Evolutionary conservation across 2,888 invertebrate species (phyloP).

Genomic region (Zonitis immaculata): DNA sequence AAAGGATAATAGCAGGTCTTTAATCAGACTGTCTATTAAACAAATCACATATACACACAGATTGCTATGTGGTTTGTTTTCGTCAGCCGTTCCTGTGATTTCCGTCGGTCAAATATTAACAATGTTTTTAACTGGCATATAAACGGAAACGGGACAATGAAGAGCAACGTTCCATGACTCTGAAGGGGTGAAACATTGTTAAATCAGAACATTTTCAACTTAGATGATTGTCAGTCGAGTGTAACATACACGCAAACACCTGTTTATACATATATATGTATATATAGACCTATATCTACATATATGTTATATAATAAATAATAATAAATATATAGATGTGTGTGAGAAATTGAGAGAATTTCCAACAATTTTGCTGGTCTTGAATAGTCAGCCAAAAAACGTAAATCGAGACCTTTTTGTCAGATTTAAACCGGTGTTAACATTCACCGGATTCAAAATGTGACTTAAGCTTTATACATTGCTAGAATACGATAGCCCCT

Average conservation of each 20-base stretch:
- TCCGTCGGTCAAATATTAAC: conserved; percentile 35
- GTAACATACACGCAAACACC: conserved; percentile 21
- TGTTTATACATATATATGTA: no score
- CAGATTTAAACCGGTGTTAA: conserved; percentile 21
- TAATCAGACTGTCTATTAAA: conserved; percentile 23
- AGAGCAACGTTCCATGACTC: conserved; percentile 39
- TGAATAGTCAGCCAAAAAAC: conserved; percentile 5
- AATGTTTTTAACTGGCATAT: conserved; percentile 31
- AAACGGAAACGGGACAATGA: conserved; percentile 42
- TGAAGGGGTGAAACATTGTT: conserved; percentile 36
- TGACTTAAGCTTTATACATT: conserved; percentile 24
- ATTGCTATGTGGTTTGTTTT: conserved; percentile 26
- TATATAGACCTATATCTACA: no score
- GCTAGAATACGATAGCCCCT: conserved; percentile 18
- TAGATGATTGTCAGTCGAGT: conserved; percentile 23
- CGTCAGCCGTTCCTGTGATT: conserved; percentile 37
- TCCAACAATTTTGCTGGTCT: not conserved
- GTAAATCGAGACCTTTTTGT: conserved; percentile 13
- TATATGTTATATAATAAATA: no score
- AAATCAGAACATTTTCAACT: conserved; percentile 32
- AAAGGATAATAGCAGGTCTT: conserved; percentile 29
- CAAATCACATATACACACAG: conserved; percentile 37
- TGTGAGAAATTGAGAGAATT: no score
- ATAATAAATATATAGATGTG: no score
- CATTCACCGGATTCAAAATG: conserved; percentile 20